phyloP scores from a whole-genome alignment of 2,888 invertebrate species.

The Tinea semifulvella region DNA sequence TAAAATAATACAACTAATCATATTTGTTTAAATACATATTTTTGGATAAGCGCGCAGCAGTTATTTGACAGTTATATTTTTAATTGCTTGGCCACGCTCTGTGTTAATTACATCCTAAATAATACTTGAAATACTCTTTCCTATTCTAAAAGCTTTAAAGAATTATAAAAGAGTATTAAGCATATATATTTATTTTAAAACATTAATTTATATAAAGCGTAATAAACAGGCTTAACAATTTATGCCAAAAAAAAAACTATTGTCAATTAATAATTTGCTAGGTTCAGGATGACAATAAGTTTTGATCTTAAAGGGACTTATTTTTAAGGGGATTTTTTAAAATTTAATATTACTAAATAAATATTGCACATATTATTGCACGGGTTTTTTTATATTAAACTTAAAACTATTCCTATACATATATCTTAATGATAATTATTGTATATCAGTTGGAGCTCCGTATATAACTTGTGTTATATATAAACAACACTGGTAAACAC shows the following conservation, averaged over 20 bases:
- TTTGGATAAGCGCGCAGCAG: neutral
- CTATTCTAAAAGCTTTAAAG: conserved; percentile 2
- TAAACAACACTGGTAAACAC: no score
- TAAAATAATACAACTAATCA: no score
- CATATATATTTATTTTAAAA: neutral
- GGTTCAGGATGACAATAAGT: no score
- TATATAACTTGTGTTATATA: no score
- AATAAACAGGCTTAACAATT: neutral
- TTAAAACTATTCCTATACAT: neutral
- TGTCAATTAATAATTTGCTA: no score
- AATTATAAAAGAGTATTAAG: conserved; percentile 11
- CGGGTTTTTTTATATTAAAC: neutral
- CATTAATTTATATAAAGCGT: neutral
- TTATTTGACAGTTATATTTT: conserved; percentile 4
- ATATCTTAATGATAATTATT: no score
- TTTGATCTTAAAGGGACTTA: no score
- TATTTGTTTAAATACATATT: no score
- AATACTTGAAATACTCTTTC: conserved; percentile 11
- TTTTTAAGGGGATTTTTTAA: no score
- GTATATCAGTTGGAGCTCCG: no score
- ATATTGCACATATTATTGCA: neutral
- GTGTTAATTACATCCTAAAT: no score
- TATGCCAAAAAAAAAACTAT: neutral
- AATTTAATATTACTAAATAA: neutral
- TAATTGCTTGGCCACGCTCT: neutral